These are phyloP conservation scores for Phacellophora camtschatica DNA, from an alignment of 30 jellyfish, hydroid and myxozoan species.

Conservation along the genomic window DNA sequence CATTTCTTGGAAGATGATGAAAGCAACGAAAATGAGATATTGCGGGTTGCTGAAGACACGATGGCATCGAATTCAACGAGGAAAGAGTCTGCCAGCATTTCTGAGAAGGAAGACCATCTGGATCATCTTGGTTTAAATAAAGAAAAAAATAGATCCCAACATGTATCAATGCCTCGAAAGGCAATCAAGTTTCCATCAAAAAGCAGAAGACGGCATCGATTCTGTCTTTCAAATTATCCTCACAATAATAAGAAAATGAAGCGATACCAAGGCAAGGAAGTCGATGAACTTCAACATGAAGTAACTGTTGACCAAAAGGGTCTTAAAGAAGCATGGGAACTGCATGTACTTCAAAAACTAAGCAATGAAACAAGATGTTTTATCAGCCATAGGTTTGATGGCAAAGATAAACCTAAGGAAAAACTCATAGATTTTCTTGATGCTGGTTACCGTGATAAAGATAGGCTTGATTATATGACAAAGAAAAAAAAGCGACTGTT, in stretches of 20 bases:
- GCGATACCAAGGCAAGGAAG: constrained; percentile 2
- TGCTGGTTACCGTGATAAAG: constrained; percentile 60
- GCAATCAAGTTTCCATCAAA: constrained; percentile 29
- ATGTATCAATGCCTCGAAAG: constrained; percentile 4
- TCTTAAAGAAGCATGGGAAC: constrained; percentile 66
- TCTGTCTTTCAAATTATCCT: constrained; percentile 50
- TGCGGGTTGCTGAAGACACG: not conserved
- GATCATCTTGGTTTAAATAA: not conserved
- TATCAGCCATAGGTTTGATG: constrained; percentile 67
- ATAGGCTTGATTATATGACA: constrained; percentile 48
- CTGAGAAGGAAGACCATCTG: not conserved
- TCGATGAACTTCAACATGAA: constrained; percentile 55
- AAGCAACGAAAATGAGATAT: not conserved
- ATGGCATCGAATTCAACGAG: not conserved
- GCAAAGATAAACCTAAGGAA: constrained; percentile 66
- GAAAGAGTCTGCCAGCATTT: not conserved
- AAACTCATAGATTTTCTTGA: constrained; percentile 57
- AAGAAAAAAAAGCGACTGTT: constrained; percentile 40
- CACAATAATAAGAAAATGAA: constrained; percentile 21
- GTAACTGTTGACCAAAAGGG: constrained; percentile 64
- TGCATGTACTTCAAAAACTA: constrained; percentile 38
- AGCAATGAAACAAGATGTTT: constrained; percentile 59
- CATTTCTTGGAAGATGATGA: constrained; percentile 24
- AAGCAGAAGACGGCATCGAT: constrained; percentile 51
- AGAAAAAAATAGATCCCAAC: not conserved